Evolutionary conservation across 2,113 vertebrate genomes (phyloP), one percentile per base, ranked within the genome.

Genomic region (Dermatemys mawii): DNA sequence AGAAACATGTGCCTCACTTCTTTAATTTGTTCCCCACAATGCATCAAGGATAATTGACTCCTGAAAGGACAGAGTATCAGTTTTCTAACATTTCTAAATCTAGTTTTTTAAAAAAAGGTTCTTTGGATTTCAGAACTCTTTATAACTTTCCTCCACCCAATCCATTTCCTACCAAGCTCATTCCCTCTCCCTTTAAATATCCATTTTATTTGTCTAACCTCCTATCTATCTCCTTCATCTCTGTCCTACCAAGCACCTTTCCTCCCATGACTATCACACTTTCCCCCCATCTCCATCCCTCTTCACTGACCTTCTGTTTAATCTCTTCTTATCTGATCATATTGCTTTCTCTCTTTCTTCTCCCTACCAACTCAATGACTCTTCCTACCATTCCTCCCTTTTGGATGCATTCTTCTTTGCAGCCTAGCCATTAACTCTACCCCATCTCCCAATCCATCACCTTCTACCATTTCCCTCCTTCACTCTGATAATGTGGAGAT

Each of bases 31-130:
- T 16, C 67, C 11, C 55, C 11, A 2, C 24, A 50, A 19, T 63
- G 32, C 60, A 19, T n/a, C 32, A 63, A 63, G 60, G 60, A 63
- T 35, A n/a, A 63, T 16, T 35, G 7, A n/a, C 32, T 63, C 14
- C 60, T 63, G 60, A 48, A 55, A 81, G 29, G 78, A 44, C 5
- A 54, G 44, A 46, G 11, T 60, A 75, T 10, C 22, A 10, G 78
- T 82, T 93, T 90, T 81, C 17, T 17, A 46, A 2, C 27, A 2
- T 63, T 81, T 48, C 51, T 3, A 60, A 76, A 49, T 46, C 48
- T 29, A 11, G 1, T 1, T 80, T 38, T 4, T 19, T n/a, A n/a
- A n/a, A 29, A 29, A 27, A 26, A 26, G 7, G 16, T 4, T n/a
- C 13, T 16, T 8, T 80, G 5, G 53, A 53, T 48, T 54, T 29